Conservation (phyloP, 2,113 vertebrate species). For the Zapus hudsonius region DNA sequence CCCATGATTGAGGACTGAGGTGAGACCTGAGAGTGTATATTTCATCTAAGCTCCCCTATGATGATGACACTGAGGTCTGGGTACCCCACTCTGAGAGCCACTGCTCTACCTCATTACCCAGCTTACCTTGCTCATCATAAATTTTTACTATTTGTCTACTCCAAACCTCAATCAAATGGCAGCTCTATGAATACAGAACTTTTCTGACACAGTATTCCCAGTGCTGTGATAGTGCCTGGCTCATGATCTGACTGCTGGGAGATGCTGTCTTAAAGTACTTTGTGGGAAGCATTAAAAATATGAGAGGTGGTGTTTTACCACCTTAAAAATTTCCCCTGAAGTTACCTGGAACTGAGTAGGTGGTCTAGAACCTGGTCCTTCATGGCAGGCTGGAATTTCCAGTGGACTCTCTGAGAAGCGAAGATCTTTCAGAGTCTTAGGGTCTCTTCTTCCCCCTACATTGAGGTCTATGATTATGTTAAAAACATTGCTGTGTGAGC, state of each 20-base stretch:
- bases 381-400: conserved; percentile 51
- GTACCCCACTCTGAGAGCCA: not conserved
- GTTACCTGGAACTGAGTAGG: conserved; percentile 83
- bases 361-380: conserved; percentile 55
- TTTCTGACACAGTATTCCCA: not conserved
- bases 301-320: not conserved
- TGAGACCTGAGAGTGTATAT: not conserved
- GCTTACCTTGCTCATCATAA: not conserved
- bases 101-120: not conserved
- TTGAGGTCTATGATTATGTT: conserved; percentile 80
- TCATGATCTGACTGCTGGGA: not conserved
- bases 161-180: not conserved
- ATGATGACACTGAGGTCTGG: not conserved
- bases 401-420: conserved; percentile 77
- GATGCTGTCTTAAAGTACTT: not conserved
- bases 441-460: conserved; percentile 68
- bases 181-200: not conserved
- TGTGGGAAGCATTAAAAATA: not conserved
- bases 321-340: not conserved
- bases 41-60: not conserved
- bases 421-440: conserved; percentile 77
- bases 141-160: not conserved
- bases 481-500: conserved; percentile 55
- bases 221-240: not conserved
- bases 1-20: not conserved